Base-by-base conservation (phyloP, 2,888 invertebrate species). In the Cremastinae sp. region DNA sequence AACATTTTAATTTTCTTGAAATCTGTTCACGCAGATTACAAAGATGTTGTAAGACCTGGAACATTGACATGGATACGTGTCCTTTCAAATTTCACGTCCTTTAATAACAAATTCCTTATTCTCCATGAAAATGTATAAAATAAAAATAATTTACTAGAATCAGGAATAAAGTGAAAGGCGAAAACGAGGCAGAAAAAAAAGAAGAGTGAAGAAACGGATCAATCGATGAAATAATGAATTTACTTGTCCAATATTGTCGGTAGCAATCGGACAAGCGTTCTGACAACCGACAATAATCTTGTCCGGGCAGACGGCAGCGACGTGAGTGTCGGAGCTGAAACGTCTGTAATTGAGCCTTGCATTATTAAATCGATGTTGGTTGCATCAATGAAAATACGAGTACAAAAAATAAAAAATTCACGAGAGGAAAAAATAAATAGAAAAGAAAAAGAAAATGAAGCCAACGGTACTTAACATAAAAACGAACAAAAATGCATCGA, bases 311-410 rank as follows among this genome's bases (percentile, higher is more conserved):
- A 12, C 45, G 10, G 2, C 9, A 2, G 35, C 41, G 37, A 22
- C 22, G 39, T n/a, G 39, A n/a, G 12, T 47, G 12, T 12, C 9
- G 18, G 10, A 0, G 22, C 39, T 9, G 10, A 45, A 28, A 41
- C 28, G 14, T 28, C 35, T 7, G 76, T 69, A 69, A 76, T 69
- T 69, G 73, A 73, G 64, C 68, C 58, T n/a, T 69, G 76, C 68
- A 73, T 76, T 73, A 76, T 76, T 76, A 69, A 76, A 73, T 64
- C 69, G 41, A 53, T 55, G 61, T 51, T 12, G 18, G 35, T 18
- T 10, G 45, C 53, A 35, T 62, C 18, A 45, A 69, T 39, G 14
- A 51, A 66, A 66, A 28, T 35, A 47, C 28, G 41, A 28, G 18
- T 10, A 61, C 37, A 58, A 7, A 12, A 16, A 39, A 62, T 35